These are phyloP conservation scores for Hydrotaea diabolus DNA, from an alignment of 2,888 invertebrate genomes.

Conservation along the genomic window DNA sequence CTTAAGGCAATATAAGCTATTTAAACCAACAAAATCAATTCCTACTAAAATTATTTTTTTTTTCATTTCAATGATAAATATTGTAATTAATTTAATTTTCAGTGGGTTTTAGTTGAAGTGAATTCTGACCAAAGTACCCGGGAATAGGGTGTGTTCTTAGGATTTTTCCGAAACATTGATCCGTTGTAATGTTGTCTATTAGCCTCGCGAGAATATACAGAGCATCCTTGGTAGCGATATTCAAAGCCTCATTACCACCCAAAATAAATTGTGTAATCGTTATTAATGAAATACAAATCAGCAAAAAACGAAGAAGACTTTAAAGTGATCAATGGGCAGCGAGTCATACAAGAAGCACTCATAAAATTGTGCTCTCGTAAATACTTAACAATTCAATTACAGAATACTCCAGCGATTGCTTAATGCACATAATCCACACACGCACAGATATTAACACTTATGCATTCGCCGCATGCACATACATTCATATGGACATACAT, in stretches of 20 bases:
- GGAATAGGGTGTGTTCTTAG: too few species aligned
- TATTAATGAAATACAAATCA: slow-evolving; percentile 31
- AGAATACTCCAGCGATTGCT: slow-evolving; percentile 65
- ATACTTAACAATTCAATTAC: slow-evolving; percentile 68
- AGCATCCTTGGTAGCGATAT: not conserved
- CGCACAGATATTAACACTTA: not conserved
- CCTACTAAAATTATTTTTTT: too few species aligned
- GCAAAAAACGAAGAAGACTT: not conserved
- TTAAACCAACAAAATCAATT: too few species aligned
- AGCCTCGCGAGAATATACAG: too few species aligned
- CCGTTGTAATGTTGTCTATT: too few species aligned
- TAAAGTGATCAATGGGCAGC: not conserved
- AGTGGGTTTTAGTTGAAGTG: too few species aligned
- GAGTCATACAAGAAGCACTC: slow-evolving; percentile 17
- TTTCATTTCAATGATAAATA: too few species aligned
- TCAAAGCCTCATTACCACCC: not conserved
- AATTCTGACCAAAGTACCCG: too few species aligned
- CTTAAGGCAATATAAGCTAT: too few species aligned
- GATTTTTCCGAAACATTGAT: too few species aligned
- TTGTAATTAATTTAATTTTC: too few species aligned
- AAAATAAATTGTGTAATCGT: slow-evolving; percentile 6
- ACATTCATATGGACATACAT: not conserved
- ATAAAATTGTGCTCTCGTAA: slow-evolving; percentile 28
- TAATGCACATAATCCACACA: slow-evolving; percentile 17
- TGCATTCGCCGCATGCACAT: too few species aligned